Conservation (phyloP, 2,888 invertebrate genomes). For the Aspidiotus rigidus region DNA sequence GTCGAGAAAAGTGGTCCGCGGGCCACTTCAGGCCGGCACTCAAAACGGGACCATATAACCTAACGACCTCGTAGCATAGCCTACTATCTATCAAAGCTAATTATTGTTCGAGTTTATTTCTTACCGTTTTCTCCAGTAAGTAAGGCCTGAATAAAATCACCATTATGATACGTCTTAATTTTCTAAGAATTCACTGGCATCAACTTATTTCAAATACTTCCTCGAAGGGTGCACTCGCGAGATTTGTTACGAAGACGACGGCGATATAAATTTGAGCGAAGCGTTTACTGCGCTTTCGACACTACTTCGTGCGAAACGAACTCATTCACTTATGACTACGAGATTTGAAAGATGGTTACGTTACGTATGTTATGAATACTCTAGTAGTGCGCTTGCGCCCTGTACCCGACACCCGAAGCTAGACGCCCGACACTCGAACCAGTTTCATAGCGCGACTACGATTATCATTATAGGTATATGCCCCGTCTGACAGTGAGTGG, state of each 20-base stretch:
- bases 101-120: background rate
- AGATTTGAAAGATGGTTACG: too few relatives aligned
- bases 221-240: background rate
- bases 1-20: too few relatives aligned
- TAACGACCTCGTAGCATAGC: too few relatives aligned
- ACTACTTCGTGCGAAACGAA: slow-evolving; percentile 5
- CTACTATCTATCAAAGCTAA: too few relatives aligned
- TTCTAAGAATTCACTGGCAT: background rate
- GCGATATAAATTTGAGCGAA: background rate
- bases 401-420: too few relatives aligned
- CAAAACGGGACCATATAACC: too few relatives aligned
- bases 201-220: background rate
- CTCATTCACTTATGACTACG: slow-evolving; percentile 11
- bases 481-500: background rate
- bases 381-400: too few relatives aligned
- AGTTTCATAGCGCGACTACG: too few relatives aligned
- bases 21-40: too few relatives aligned
- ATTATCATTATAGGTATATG: background rate
- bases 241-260: background rate
- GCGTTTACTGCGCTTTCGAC: background rate
- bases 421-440: too few relatives aligned
- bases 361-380: too few relatives aligned
- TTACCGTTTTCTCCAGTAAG: slow-evolving; percentile 27
- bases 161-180: slow-evolving; percentile 15
- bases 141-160: slow-evolving; percentile 29